Base-by-base conservation (phyloP, 2,888 invertebrate genomes). In the Caenorhabditis sp. region DNA sequence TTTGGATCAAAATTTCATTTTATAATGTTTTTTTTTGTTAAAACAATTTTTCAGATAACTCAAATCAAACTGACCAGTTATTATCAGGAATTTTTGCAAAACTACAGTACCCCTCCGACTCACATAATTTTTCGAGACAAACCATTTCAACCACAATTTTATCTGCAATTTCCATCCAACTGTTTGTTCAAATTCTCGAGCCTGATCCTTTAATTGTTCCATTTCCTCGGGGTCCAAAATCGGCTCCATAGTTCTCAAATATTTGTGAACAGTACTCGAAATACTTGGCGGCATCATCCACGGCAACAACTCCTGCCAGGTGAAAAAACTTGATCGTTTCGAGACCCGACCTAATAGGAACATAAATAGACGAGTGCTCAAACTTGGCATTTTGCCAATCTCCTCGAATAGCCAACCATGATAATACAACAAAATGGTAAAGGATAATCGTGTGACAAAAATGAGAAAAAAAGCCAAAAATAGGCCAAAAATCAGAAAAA, bases 121-220 rank as follows among this genome's bases (percentile, higher is more conserved):
- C n/a, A 83, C 83, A 71, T 83, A 84, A 64, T 84, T 84, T 63
- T 70, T 75, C 4, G 80, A 80, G 50, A 78, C 66, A 1, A 81
- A 69, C 83, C 83, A 84, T 63, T 84, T 84, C 78, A 83, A 64
- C 83, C 84, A 82, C 27, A 84, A 72, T 62, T 83, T 83, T 24
- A 61, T 75, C 71, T 84, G 84, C 31, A 84, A 69, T 24, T 74
- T 75, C 0, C 67, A 37, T 21, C 76, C 83, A 14, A 82, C 60
- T 0, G 81, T 78, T 4, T 21, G 66, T 66, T 81, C 69, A 66
- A 84, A 84, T 19, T 82, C 82, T 21, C 76, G 69, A 8, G 84
- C 73, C 31, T 77, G 73, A 14, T 75, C 61, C 6, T 51, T 27
- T 27, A 83, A 68, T 57, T 72, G 68, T 0, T 66, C 63, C 62